These are phyloP conservation scores for Salpingus planirostris DNA, from an alignment of 2,888 invertebrate species.

Conservation along the genomic window DNA sequence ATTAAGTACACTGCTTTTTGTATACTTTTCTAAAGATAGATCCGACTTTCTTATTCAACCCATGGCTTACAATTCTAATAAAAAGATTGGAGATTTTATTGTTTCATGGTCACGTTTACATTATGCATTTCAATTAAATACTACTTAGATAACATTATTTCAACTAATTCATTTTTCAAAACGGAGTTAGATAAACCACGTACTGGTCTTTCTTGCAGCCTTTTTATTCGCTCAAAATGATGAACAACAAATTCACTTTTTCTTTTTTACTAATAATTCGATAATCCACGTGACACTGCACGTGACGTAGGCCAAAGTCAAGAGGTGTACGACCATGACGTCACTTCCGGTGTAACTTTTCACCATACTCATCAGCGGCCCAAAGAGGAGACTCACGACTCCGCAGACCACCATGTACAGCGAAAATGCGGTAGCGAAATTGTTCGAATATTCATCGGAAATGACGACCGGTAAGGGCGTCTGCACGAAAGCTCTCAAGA, in stretches of 20 bases:
- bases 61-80: no score
- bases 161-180: no score
- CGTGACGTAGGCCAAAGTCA: conserved; percentile 55
- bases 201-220: no score
- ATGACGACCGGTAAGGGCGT: conserved; percentile 63
- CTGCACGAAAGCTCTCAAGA: conserved; percentile 61
- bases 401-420: conserved; percentile 66
- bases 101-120: no score
- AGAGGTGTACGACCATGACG: conserved; percentile 55
- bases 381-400: conserved; percentile 55
- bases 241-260: neutral
- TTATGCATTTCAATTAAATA: no score
- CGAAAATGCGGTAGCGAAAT: conserved; percentile 65
- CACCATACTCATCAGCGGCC: conserved; percentile 56
- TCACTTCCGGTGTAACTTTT: conserved; percentile 57
- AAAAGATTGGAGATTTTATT: no score
- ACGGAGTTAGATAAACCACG: no score
- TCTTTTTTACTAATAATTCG: conserved; percentile 39
- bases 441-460: conserved; percentile 57
- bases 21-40: no score
- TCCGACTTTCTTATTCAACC: no score
- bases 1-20: no score
- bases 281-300: conserved; percentile 62
- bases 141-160: no score
- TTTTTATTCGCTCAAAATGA: no score